These are phyloP conservation scores for Athalia rosae DNA, from an alignment of 2,888 invertebrate species.

Conservation along the genomic window DNA sequence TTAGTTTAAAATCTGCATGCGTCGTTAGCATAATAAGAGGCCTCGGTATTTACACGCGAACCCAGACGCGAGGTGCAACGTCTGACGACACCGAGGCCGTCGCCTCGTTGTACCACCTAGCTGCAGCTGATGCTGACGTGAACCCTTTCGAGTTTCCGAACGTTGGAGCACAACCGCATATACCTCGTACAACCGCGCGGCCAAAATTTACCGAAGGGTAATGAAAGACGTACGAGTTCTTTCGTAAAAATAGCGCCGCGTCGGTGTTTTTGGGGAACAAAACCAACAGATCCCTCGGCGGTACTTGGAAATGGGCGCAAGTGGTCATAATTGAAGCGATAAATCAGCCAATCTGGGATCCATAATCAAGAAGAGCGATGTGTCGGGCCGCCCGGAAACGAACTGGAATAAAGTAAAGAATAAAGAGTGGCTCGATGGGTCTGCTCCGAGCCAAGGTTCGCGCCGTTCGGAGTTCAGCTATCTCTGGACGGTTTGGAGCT, in stretches of 20 bases:
- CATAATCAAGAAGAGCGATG: conserved; percentile 45
- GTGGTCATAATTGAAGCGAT: conserved; percentile 37
- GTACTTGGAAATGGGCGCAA: conserved; percentile 18
- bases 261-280: conserved; percentile 8
- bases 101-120: no score
- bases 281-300: conserved; percentile 24
- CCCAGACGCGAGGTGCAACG: conserved; percentile 40
- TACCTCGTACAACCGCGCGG: not conserved
- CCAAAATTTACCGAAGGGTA: not conserved
- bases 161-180: not conserved
- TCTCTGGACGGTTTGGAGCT: conserved; percentile 62
- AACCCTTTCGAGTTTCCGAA: not conserved
- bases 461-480: conserved; percentile 58
- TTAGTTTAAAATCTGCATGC: conserved; percentile 38
- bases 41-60: conserved; percentile 46
- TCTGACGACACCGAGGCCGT: conserved; percentile 58
- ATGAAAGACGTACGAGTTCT: not conserved
- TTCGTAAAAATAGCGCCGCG: not conserved
- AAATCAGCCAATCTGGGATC: conserved; percentile 41
- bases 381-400: conserved; percentile 54
- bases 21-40: conserved; percentile 27
- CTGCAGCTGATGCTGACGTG: not conserved
- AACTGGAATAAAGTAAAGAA: conserved; percentile 56
- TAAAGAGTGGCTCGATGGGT: conserved; percentile 51
- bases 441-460: conserved; percentile 35